phyloP scores from a whole-genome alignment of 2,888 invertebrate genomes.

The Terebella lapidaria region DNA sequence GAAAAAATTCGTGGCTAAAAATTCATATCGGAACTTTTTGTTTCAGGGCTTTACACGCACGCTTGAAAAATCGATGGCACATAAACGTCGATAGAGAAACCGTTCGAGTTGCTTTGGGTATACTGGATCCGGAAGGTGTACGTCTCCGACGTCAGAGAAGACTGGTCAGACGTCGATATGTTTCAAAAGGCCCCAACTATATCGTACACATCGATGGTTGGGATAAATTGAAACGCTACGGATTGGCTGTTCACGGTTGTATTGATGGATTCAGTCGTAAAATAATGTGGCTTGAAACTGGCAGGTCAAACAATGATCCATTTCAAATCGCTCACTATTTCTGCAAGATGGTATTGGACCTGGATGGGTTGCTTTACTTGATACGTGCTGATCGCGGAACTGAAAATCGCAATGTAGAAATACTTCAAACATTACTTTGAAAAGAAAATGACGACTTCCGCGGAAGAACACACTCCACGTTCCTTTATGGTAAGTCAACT shows the following conservation, averaged over 20 bases:
- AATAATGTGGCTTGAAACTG: not conserved
- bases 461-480: too few species aligned
- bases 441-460: too few species aligned
- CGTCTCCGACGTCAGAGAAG: not conserved
- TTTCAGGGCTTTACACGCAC: not conserved
- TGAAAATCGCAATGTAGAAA: too few species aligned
- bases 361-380: not conserved
- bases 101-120: not conserved
- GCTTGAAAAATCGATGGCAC: not conserved
- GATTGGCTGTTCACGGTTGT: not conserved
- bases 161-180: not conserved
- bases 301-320: not conserved
- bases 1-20: too few species aligned
- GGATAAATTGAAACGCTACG: constrained; percentile 1
- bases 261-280: not conserved
- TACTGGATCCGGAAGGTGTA: not conserved
- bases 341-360: not conserved
- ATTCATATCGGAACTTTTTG: not conserved
- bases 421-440: too few species aligned
- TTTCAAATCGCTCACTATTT: not conserved
- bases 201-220: not conserved
- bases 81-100: not conserved
- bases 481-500: too few species aligned
- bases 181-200: not conserved
- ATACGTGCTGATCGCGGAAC: not conserved